Base-by-base conservation (phyloP, 92 coral and sea anemone genomes). In the Isaurus tuberculatus region DNA sequence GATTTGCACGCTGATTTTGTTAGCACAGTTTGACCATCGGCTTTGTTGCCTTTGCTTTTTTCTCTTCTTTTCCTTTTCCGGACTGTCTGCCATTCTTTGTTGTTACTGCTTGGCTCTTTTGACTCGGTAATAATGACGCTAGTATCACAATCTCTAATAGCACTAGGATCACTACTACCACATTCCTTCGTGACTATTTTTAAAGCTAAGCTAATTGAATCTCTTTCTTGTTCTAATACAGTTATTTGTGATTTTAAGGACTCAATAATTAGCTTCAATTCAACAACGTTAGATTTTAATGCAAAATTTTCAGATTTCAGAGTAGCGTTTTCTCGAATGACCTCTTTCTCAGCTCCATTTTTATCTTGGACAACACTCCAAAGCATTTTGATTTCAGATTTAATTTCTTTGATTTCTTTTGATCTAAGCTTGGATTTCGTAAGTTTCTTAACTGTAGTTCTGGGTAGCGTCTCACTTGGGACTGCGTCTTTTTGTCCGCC, bases 401-500 rank as follows among this genome's bases (percentile, higher is more conserved):
- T 40, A 40, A 40, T 40, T 40, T 40, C 46, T 40, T 40, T 2
- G 46, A 40, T 40, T 40, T 40, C 46, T 40, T 40, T 40, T 40
- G 46, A 40, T 40, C 46, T 40, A 40, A 40, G 46, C 46, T 40
- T 40, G 46, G 46, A 40, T 40, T 40, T 4, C 46, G 46, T 40
- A 57, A 57, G 65, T 57, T 57, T 57, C 65, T 57, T 57, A 57
- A 19, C 65, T 57, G 65, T 57, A 57, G 65, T 57, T 57, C 65
- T 4, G 27, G 65, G 65, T 57, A 57, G 16, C 65, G 65, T 57
- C 65, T 57, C 65, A 57, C 65, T 57, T 57, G 65, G 65, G 65
- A 57, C 65, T 57, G 65, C 65, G 65, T 57, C 65, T 57, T 57
- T 57, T 57, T 57, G 65, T 57, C 65, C 65, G 65, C 65, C 27